Percentiles rank a stretch among this genome's conserved stretches.
phyloP scores from a whole-genome alignment of 2,888 invertebrate genomes.

The Halictus ligatus region DNA sequence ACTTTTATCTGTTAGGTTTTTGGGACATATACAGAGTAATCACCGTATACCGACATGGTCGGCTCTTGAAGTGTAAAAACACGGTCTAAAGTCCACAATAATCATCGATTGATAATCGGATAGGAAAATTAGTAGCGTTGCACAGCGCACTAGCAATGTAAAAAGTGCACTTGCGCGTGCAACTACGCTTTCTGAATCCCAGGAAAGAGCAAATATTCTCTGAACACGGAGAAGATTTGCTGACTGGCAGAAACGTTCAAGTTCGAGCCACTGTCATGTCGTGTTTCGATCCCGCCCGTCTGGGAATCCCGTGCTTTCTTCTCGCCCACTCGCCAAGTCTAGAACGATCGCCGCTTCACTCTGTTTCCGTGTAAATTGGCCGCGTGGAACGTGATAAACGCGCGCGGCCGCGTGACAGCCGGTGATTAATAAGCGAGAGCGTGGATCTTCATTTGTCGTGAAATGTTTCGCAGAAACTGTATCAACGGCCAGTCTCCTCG shows the following conservation, averaged over 20 bases:
- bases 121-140: background rate
- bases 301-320: slow-evolving; percentile 22
- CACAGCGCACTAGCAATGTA: background rate
- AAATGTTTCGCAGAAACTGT: slow-evolving; percentile 12
- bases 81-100: background rate
- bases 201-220: background rate
- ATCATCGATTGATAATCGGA: background rate
- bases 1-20: no score
- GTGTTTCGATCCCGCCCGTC: slow-evolving; percentile 13
- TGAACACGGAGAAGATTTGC: background rate
- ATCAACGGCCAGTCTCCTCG: slow-evolving; percentile 10
- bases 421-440: slow-evolving; percentile 59
- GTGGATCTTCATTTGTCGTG: slow-evolving; percentile 37
- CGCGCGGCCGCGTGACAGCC: slow-evolving; percentile 33
- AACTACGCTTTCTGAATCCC: background rate
- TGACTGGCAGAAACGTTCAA: background rate
- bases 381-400: slow-evolving; percentile 33
- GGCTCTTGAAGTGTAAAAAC: background rate
- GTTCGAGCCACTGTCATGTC: slow-evolving; percentile 8
- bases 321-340: background rate
- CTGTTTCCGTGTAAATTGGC: slow-evolving; percentile 45
- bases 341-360: slow-evolving; percentile 38
- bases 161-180: background rate
- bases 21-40: no score
- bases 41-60: no score